Conservation (phyloP, 2,113 vertebrate genomes). For the Pomatorhinus ruficollis region DNA sequence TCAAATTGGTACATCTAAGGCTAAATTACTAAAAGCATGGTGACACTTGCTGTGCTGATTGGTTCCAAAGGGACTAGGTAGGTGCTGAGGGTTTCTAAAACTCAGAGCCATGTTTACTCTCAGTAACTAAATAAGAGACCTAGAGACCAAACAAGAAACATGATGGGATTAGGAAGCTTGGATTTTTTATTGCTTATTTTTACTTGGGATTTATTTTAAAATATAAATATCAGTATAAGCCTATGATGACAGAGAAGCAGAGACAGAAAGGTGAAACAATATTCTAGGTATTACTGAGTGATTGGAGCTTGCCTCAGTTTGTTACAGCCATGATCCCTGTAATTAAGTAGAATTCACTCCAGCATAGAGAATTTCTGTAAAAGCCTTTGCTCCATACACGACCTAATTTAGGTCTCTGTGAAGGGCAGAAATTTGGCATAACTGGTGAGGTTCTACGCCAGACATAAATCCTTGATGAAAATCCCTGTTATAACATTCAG, state of each 20-base stretch:
- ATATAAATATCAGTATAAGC: neutral
- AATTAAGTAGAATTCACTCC: neutral
- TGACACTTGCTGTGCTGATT: neutral
- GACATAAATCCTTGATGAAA: neutral
- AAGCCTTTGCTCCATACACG: neutral
- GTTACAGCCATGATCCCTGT: neutral
- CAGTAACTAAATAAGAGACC: neutral
- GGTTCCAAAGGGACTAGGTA: neutral
- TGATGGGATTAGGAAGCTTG: neutral
- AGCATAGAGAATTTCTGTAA: neutral
- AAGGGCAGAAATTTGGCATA: neutral
- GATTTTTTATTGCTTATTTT: neutral
- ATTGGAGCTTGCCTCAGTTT: neutral
- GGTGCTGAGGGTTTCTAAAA: neutral
- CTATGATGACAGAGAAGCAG: neutral
- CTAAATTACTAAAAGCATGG: neutral
- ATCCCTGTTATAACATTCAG: neutral
- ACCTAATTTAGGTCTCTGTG: neutral
- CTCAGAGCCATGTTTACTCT: neutral
- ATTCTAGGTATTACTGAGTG: neutral
- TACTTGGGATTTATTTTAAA: neutral
- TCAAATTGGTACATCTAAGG: neutral
- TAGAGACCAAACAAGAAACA: neutral
- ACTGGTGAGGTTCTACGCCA: neutral
- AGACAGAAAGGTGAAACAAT: neutral